Base-by-base conservation (phyloP, 2,888 invertebrate genomes). In the Anthrax anthrax region DNA sequence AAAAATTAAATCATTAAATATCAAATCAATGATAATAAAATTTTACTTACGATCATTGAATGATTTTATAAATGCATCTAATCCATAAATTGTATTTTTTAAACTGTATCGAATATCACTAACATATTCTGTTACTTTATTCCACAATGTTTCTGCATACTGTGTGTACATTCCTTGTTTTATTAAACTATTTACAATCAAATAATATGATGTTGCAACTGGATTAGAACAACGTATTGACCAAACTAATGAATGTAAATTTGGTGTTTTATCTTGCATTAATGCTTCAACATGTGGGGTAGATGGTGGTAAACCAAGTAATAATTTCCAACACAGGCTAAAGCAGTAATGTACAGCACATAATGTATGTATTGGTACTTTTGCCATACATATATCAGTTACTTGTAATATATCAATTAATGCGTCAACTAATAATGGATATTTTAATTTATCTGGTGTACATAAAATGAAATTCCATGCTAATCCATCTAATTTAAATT, bases 401-500 rank as follows among this genome's bases (percentile, higher is more conserved):
- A 90, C 79, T 59, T 84, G 81, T 40, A 94, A 69, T 53, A 95
- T 79, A 52, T 85, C 80, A 23, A 92, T 80, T 5, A 92, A 69
- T 0, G 92, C 87, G 60, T 91, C 88, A 51, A 95, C 77, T 9
- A 96, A 70, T 39, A 86, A 65, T 1, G 87, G 84, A 70, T 95
- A 95, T 58, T 89, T 84, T 44, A 94, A 71, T 67, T 88, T 88
- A 62, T 95, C 94, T 0, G 89, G 84, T 2, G 90, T 91, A 43
- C 91, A 91, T 50, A 95, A 72, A 48, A 95, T 84, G 62, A 95
- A 95, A 71, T 92, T 95, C 69, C 90, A 89, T 2, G 94, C 94
- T 46, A 89, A 65, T 4, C 88, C 88, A 69, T 96, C 95, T 47
- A 95, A 73, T 65, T 94, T 94, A 0, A 94, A 94, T 39, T 86